Conservation (phyloP, 2,888 invertebrate genomes). For the Phasia obesa region DNA sequence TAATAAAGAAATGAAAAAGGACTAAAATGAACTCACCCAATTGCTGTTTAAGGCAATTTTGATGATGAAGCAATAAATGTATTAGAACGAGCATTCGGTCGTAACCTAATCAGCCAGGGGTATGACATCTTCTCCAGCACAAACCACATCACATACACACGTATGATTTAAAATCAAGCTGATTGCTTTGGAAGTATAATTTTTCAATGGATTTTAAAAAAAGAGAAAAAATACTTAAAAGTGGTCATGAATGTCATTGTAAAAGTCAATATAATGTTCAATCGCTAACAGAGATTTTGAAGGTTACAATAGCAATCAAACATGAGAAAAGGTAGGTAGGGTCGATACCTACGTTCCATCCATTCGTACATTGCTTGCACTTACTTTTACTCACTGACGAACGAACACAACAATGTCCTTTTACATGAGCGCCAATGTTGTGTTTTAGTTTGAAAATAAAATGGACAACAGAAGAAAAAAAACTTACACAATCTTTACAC, state of each 20-base stretch:
- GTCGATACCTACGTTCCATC: too few species aligned
- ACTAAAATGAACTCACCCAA: constrained; percentile 51
- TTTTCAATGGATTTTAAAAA: constrained; percentile 42
- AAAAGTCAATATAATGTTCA: constrained; percentile 64
- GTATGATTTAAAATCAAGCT: background rate
- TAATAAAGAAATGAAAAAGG: constrained; percentile 32
- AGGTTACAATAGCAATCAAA: constrained; percentile 41
- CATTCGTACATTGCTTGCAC: background rate
- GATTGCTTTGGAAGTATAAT: constrained; percentile 39
- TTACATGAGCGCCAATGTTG: background rate
- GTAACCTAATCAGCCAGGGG: constrained; percentile 13
- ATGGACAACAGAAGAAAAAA: background rate
- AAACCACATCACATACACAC: background rate
- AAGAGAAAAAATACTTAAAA: constrained; percentile 24
- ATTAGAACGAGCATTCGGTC: constrained; percentile 28
- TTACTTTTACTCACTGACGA: too few species aligned
- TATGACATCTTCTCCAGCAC: constrained; percentile 4
- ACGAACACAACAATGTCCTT: background rate
- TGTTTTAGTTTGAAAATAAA: background rate
- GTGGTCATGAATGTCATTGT: constrained; percentile 69
- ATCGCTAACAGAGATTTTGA: constrained; percentile 53
- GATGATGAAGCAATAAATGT: constrained; percentile 60
- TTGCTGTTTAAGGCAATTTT: constrained; percentile 59
- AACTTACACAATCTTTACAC: constrained; percentile 12
- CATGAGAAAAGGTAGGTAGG: background rate